Evolutionary conservation across 2,888 invertebrate species (phyloP).

Genomic region (Lepas anatifera): DNA sequence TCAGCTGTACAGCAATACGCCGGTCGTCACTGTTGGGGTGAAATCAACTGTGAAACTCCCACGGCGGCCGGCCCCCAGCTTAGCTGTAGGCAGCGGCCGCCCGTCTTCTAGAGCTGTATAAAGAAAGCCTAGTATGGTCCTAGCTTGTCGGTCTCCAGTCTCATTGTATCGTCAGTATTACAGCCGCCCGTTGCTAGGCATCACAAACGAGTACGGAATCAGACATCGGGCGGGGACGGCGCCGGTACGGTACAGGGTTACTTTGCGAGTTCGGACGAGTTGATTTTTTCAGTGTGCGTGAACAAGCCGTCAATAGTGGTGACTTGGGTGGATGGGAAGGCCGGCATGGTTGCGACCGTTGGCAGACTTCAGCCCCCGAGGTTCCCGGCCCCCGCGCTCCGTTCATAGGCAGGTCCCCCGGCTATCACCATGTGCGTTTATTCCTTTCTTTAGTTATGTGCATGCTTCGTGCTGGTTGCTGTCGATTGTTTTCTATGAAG

Average conservation of each 20-base stretch:
- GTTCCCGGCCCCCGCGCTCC: not conserved
- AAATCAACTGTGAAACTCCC: not conserved
- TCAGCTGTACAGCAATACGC: conserved; percentile 5
- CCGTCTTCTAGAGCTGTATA: conserved; percentile 10
- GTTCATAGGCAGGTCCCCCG: not conserved
- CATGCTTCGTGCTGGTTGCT: conserved; percentile 8
- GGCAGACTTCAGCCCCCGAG: not conserved
- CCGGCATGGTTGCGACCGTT: not conserved
- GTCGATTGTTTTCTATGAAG: conserved; percentile 9
- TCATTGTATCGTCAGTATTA: conserved; percentile 9
- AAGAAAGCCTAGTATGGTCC: not conserved
- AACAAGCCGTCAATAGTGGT: too few species aligned
- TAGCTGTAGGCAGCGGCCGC: not conserved
- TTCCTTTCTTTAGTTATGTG: not conserved
- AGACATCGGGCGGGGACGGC: not conserved
- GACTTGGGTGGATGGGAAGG: not conserved
- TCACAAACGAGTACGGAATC: not conserved
- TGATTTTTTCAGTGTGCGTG: not conserved
- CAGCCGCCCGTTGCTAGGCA: not conserved
- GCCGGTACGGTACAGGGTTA: not conserved
- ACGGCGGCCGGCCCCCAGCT: not conserved
- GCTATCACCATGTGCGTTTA: not conserved
- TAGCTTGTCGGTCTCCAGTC: conserved; percentile 9
- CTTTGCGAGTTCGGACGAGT: not conserved
- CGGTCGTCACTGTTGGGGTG: not conserved